Evolutionary conservation across 2,797 vertebrate genomes (phyloP), one percentile per base, ranked within the genome.

Genomic region (Schizothorax lantsangensis): DNA sequence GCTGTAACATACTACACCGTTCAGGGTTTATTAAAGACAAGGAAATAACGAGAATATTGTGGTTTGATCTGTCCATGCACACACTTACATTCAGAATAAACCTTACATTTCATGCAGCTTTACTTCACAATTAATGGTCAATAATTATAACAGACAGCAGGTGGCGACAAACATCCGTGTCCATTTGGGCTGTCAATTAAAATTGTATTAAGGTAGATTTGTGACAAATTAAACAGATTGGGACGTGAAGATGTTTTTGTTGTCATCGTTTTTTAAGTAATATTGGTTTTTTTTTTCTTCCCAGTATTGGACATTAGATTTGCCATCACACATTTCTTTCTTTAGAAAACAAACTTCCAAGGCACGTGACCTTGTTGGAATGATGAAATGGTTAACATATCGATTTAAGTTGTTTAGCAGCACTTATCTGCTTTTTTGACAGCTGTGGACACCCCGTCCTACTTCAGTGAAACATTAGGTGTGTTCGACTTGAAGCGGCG

Each of bases 1-100:
- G 40, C 36, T 88, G 72, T 87, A 72, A 83, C 8, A 23, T 82
- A 36, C 43, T 84, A 59, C 68, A 75, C 43, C 2, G 71, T 81
- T 81, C 57, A 66, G 85, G 85, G 79, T 75, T 86, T 81, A 86
- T 75, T 81, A 86, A 86, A 74, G 54, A 81, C 23, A 59, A 43
- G 43, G 45, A 75, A 74, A 49, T 7, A 81, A 85, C 10, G 21
- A 72, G 49, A 69, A 59, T 10, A 2, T 17, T 11, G 66, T 72
- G 36, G 45, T 66, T 77, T 59, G 36, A 36, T 80, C 15, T 57
- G 8, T 80, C 54, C 2, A 43, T 43, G 14, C 52, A 40, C 5
- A 45, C 36, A 14, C n/a, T 7, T 23, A 8, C 4, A 30, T 30
- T 30, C 8, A 64, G 81, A 30, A 11, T 19, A 38, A 38, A 26